These are phyloP conservation scores for Delphinus delphis DNA, from an alignment of 2,113 vertebrate species.

Conservation along the genomic window DNA sequence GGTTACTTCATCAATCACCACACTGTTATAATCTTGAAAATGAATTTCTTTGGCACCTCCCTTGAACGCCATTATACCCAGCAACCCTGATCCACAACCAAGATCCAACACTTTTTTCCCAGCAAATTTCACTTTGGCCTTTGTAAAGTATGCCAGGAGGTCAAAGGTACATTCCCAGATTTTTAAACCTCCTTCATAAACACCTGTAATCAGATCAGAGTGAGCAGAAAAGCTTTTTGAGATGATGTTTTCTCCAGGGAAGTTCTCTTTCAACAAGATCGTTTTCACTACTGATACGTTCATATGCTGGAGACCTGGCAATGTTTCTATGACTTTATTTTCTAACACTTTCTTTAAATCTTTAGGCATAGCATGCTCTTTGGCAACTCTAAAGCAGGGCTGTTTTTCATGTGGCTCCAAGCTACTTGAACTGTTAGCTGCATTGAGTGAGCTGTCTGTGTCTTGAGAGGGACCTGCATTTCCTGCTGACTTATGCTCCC, in stretches of 20 bases:
- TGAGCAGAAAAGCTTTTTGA: slow-evolving; percentile 85
- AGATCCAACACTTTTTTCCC: slow-evolving; percentile 92
- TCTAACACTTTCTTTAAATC: slow-evolving; percentile 76
- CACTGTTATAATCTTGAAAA: slow-evolving; percentile 97
- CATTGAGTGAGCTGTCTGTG: accelerated
- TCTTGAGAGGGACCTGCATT: accelerated
- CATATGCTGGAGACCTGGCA: not conserved
- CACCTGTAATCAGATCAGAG: slow-evolving; percentile 94
- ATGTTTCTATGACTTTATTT: slow-evolving; percentile 76
- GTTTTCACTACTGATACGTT: slow-evolving; percentile 74
- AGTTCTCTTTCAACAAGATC: not conserved
- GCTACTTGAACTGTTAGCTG: not conserved
- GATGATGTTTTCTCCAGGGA: slow-evolving; percentile 84
- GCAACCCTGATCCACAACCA: slow-evolving; percentile 94
- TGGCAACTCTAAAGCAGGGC: slow-evolving; percentile 65
- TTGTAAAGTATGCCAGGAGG: slow-evolving; percentile 88
- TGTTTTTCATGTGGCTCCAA: not conserved
- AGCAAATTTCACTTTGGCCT: slow-evolving; percentile 84
- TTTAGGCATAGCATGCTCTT: slow-evolving; percentile 80
- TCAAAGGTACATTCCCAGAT: slow-evolving; percentile 99
- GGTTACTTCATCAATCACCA: slow-evolving; percentile 93
- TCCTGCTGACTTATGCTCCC: not conserved
- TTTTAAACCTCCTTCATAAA: slow-evolving; percentile 97
- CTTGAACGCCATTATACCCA: slow-evolving; percentile 91
- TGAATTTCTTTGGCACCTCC: slow-evolving; percentile 88